Percentiles rank a stretch among this genome's conserved stretches.
phyloP scores from a whole-genome alignment of 2,797 vertebrate genomes.

The Tamandua tetradactyla region DNA sequence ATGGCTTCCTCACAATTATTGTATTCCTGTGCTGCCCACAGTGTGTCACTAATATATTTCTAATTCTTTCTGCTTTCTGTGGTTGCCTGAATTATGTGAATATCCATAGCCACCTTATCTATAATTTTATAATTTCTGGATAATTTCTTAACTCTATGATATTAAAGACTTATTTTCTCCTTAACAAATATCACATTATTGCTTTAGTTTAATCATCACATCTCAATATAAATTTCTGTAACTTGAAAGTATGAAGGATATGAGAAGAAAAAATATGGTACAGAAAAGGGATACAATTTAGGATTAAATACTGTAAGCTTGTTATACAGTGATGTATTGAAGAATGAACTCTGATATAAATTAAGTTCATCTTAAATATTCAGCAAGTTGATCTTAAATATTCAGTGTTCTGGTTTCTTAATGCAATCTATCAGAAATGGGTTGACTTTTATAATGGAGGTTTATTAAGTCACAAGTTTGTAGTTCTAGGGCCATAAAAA shows the following conservation, averaged over 20 bases:
- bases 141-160: not conserved
- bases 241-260: not conserved
- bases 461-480: too few relatives aligned
- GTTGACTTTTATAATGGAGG: too few relatives aligned
- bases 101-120: not conserved
- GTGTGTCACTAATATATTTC: not conserved
- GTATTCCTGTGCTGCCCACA: not conserved
- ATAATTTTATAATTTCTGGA: conserved; percentile 5
- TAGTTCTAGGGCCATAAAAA: too few relatives aligned
- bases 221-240: not conserved
- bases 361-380: conserved; percentile 41
- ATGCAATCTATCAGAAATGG: too few relatives aligned
- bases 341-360: not conserved
- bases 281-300: not conserved
- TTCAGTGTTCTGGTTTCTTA: too few relatives aligned
- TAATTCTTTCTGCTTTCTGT: not conserved
- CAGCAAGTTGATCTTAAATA: too few relatives aligned
- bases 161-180: not conserved
- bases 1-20: not conserved
- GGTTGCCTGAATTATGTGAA: not conserved
- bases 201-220: conserved; percentile 10
- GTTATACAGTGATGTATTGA: not conserved
- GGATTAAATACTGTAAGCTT: not conserved
- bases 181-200: not conserved
- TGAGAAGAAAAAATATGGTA: conserved; percentile 1